Conservation (phyloP, 2,797 vertebrate species). For the Falco naumanni region DNA sequence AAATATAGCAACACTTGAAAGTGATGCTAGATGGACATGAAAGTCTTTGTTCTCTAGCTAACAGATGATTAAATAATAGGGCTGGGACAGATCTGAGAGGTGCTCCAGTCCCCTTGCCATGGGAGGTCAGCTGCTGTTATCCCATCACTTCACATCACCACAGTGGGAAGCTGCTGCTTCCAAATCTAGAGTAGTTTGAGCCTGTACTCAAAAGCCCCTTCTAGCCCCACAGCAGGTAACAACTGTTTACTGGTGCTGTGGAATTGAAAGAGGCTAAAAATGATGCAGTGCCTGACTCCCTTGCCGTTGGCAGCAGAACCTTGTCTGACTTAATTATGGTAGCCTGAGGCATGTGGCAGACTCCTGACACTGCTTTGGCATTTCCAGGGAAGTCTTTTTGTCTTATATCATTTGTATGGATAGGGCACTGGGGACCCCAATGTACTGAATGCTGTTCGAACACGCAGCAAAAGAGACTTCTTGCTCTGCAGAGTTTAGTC, state of each 20-base stretch:
- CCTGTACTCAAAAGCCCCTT: not conserved
- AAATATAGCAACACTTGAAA: not conserved
- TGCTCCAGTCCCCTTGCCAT: not conserved
- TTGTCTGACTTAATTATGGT: not conserved
- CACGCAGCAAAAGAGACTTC: not conserved
- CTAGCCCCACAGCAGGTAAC: not conserved
- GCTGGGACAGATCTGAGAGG: not conserved
- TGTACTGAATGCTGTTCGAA: not conserved
- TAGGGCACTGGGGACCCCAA: not conserved
- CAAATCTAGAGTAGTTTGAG: not conserved
- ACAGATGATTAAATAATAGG: not conserved
- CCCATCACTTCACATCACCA: no score
- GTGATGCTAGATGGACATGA: not conserved
- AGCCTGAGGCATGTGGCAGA: not conserved
- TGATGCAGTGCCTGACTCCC: not conserved
- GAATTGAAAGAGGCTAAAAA: not conserved
- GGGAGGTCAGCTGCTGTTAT: not conserved
- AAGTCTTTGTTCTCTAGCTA: not conserved
- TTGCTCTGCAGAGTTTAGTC: not conserved
- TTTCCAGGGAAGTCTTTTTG: constrained; percentile 22
- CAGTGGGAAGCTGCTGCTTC: not conserved
- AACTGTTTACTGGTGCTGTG: not conserved
- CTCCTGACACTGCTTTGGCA: constrained; percentile 3
- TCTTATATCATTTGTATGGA: not conserved
- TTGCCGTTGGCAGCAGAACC: not conserved